These are phyloP conservation scores for Enteromius treurensis DNA, from an alignment of 2,797 vertebrate genomes.

Conservation along the genomic window DNA sequence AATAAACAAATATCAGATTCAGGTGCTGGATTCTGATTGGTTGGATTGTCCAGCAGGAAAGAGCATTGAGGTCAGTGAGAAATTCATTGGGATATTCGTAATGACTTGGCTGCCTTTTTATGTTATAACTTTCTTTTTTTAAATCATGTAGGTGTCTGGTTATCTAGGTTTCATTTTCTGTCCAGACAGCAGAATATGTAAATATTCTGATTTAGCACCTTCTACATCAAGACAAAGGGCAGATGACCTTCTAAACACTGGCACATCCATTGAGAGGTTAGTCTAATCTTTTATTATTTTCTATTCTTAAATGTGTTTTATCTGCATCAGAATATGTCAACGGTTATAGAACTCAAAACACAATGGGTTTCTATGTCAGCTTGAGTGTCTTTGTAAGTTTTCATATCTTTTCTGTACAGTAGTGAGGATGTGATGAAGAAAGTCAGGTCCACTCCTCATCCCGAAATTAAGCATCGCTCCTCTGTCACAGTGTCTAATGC, in stretches of 20 bases:
- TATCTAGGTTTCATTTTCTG: constrained; percentile 77
- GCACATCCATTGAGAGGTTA: constrained; percentile 53
- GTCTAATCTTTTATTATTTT: constrained; percentile 23
- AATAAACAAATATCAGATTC: constrained; percentile 76
- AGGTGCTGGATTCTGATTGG: constrained; percentile 78
- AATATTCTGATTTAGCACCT: constrained; percentile 60
- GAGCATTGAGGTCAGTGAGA: constrained; percentile 71
- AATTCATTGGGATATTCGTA: background rate
- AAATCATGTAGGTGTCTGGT: constrained; percentile 73
- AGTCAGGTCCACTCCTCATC: background rate
- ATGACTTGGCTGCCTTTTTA: background rate
- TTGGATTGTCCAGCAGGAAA: constrained; percentile 77
- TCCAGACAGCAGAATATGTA: constrained; percentile 76
- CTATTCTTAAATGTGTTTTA: background rate
- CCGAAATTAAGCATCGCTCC: background rate
- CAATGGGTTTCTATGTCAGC: background rate
- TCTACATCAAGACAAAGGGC: constrained; percentile 41
- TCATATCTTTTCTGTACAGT: constrained; percentile 4
- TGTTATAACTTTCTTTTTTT: constrained; percentile 1
- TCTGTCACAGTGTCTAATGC: background rate
- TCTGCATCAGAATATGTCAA: background rate
- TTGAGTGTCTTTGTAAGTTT: background rate
- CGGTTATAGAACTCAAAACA: background rate
- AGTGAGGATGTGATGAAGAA: constrained; percentile 16
- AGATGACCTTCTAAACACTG: background rate